Conservation (phyloP, 2,797 vertebrate species). For the Etheostoma nigrum region DNA sequence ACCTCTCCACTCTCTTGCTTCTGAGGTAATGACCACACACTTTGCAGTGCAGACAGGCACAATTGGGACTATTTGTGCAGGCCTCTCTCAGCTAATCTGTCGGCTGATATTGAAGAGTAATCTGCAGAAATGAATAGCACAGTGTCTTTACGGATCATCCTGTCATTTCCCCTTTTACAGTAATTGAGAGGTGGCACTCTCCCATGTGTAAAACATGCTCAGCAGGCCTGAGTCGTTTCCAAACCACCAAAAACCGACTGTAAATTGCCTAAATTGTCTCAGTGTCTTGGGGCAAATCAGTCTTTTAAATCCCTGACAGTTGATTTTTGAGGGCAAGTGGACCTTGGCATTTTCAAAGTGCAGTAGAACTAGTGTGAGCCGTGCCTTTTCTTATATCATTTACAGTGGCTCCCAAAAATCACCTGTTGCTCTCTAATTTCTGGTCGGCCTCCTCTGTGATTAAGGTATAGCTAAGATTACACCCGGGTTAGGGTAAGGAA, state of each 20-base stretch:
- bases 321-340: slow-evolving; percentile 20
- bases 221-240: slow-evolving; percentile 6
- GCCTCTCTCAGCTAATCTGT: slow-evolving; percentile 64
- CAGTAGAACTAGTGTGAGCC: neutral
- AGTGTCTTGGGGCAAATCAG: slow-evolving; percentile 20
- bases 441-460: too few species aligned
- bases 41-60: slow-evolving; percentile 66
- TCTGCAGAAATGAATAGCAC: slow-evolving; percentile 63
- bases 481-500: neutral
- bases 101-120: slow-evolving; percentile 60
- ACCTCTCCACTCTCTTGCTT: slow-evolving; percentile 32
- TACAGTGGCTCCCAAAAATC: neutral
- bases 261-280: slow-evolving; percentile 34
- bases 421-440: neutral
- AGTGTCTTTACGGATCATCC: slow-evolving; percentile 46
- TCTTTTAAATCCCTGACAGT: neutral
- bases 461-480: too few species aligned
- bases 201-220: slow-evolving; percentile 37
- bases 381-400: neutral
- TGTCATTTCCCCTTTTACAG: slow-evolving; percentile 61
- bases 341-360: slow-evolving; percentile 3
- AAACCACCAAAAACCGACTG: slow-evolving; percentile 15
- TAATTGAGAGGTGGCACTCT: slow-evolving; percentile 62
- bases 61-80: slow-evolving; percentile 69
- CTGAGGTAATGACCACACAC: slow-evolving; percentile 63